Percentiles rank a stretch among this genome's conserved stretches.
Evolutionary conservation across 1,140 invertebrate species (phyloP).

Genomic region (Neoseiulus cucumeris): DNA sequence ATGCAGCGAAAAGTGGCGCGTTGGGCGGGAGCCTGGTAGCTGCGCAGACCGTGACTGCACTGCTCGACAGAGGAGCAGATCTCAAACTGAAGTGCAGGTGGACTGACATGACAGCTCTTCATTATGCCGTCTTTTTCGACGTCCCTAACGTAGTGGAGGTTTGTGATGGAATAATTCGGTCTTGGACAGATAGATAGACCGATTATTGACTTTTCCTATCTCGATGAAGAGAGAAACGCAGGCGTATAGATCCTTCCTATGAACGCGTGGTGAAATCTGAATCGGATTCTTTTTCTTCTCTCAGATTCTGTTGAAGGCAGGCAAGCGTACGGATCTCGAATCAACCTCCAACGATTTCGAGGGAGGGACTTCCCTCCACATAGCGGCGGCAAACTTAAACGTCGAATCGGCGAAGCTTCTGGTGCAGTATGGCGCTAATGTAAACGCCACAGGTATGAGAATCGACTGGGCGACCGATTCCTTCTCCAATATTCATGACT

Average conservation of each 20-base stretch:
- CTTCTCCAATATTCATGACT: neutral
- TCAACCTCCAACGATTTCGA: conserved; percentile 28
- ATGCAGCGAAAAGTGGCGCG: conserved; percentile 36
- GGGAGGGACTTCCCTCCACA: conserved; percentile 34
- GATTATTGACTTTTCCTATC: neutral
- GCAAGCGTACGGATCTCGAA: neutral
- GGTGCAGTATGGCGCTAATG: conserved; percentile 31
- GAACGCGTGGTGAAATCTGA: no score
- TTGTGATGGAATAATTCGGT: no score
- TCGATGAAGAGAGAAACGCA: conserved; percentile 9
- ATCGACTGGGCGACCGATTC: neutral
- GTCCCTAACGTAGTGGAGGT: conserved; percentile 32
- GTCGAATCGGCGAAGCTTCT: conserved; percentile 31
- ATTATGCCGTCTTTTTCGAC: conserved; percentile 38
- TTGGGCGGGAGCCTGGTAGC: conserved; percentile 33
- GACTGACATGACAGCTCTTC: conserved; percentile 37
- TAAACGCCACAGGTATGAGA: conserved; percentile 27
- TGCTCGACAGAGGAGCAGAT: conserved; percentile 32
- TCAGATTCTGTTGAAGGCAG: neutral
- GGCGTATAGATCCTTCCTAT: no score
- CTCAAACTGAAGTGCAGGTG: conserved; percentile 33
- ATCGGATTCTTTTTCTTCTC: no score
- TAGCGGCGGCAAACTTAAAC: conserved; percentile 34
- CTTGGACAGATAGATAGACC: conserved; percentile 20
- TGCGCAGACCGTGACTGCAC: conserved; percentile 22